Conservation (phyloP, 2,797 vertebrate species). For the Silurus lanzhouensis region DNA sequence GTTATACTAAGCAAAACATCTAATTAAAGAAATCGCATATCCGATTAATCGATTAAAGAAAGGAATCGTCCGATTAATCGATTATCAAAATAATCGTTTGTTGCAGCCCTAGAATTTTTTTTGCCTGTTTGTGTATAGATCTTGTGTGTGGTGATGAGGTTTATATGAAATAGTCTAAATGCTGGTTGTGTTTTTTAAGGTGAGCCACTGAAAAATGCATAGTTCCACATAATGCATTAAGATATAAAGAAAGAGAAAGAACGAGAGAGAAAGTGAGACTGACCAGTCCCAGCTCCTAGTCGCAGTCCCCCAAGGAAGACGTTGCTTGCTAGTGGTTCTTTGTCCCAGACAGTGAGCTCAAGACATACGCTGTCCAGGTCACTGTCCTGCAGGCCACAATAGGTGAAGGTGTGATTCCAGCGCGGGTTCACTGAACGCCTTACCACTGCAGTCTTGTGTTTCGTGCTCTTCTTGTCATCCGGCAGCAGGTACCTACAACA, state of each 20-base stretch:
- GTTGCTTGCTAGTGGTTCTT: conserved; percentile 93
- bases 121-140: neutral
- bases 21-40: no score
- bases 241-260: neutral
- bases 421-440: conserved; percentile 89
- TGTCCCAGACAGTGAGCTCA: conserved; percentile 97
- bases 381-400: conserved; percentile 83
- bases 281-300: conserved; percentile 87
- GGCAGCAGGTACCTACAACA: conserved; percentile 88
- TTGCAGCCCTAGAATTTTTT: no score
- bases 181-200: neutral
- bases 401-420: conserved; percentile 95
- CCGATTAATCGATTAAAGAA: no score
- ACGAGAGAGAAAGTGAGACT: conserved; percentile 49
- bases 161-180: neutral
- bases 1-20: no score
- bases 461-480: conserved; percentile 92
- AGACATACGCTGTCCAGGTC: conserved; percentile 90
- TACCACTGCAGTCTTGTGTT: conserved; percentile 93
- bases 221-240: neutral
- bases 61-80: no score
- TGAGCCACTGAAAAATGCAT: neutral
- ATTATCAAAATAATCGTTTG: no score
- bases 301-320: conserved; percentile 93
- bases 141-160: neutral